phyloP scores from a whole-genome alignment of 2,797 vertebrate species.

The Enteromius unitaeniatus region DNA sequence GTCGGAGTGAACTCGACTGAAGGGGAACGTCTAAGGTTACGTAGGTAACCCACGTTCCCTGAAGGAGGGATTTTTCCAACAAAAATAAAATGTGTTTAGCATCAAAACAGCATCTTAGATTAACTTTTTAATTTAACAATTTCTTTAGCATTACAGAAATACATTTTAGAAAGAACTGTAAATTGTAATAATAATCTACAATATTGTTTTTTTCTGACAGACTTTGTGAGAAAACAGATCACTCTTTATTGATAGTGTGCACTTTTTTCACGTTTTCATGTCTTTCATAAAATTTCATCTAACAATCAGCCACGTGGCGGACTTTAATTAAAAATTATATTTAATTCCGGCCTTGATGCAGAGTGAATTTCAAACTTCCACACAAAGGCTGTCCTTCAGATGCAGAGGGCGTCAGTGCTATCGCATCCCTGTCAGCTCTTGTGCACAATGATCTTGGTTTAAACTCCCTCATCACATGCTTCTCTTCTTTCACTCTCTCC shows the following conservation, averaged over 20 bases:
- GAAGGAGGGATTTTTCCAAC: not conserved
- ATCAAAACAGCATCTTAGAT: not conserved
- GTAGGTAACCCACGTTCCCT: too few relatives aligned
- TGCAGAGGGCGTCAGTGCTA: constrained; percentile 6
- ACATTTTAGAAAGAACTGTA: not conserved
- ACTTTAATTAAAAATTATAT: constrained; percentile 38
- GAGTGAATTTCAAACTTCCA: constrained; percentile 18
- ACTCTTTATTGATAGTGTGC: not conserved
- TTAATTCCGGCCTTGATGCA: constrained; percentile 1
- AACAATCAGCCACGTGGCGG: not conserved
- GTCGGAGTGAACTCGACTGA: too few relatives aligned
- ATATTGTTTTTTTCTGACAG: not conserved
- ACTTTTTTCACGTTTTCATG: not conserved
- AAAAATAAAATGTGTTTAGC: not conserved
- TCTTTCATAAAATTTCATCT: not conserved
- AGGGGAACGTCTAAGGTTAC: too few relatives aligned
- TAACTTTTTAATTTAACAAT: not conserved
- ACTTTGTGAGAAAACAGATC: not conserved
- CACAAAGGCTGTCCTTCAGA: constrained; percentile 44
- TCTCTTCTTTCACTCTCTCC: constrained; percentile 7
- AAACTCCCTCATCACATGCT: constrained; percentile 28
- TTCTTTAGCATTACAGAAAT: not conserved
- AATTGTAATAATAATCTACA: not conserved
- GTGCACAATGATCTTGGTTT: constrained; percentile 40
- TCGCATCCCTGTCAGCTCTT: constrained; percentile 13